Evolutionary conservation across 2,888 invertebrate species (phyloP).

Genomic region (Hemistola chrysoprasaria): DNA sequence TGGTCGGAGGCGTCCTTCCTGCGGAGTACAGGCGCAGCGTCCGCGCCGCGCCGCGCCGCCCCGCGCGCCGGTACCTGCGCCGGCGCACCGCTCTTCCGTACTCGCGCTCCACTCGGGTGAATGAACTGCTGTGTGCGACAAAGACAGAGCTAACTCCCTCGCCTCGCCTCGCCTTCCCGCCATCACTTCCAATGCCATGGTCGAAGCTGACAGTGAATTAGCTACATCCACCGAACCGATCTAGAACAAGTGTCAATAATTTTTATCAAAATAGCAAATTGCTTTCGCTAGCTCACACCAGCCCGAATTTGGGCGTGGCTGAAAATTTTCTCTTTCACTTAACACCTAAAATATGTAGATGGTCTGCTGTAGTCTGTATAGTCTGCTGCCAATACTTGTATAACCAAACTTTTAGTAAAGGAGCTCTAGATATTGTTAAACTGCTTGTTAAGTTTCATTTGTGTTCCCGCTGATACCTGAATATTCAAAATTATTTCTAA

Average conservation of each 20-base stretch:
- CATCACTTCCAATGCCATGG: conserved; percentile 69
- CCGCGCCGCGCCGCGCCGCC: conserved; percentile 35
- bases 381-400: too few species aligned
- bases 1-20: conserved; percentile 77
- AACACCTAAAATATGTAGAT: conserved; percentile 4
- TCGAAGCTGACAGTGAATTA: conserved; percentile 61
- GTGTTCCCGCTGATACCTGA: too few species aligned
- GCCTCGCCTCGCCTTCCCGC: conserved; percentile 17
- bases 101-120: conserved; percentile 63
- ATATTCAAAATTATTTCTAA: too few species aligned
- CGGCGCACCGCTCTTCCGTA: conserved; percentile 72
- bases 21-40: conserved; percentile 58
- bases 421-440: too few species aligned
- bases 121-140: conserved; percentile 71
- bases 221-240: conserved; percentile 61
- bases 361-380: too few species aligned
- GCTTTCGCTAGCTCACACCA: conserved; percentile 33
- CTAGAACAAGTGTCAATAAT: conserved; percentile 58
- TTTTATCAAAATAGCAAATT: conserved; percentile 34
- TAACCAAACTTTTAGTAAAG: too few species aligned
- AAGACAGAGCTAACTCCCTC: conserved; percentile 47
- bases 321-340: conserved; percentile 22
- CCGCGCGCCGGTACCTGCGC: conserved; percentile 63
- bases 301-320: conserved; percentile 25
- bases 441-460: too few species aligned